Base-by-base conservation (phyloP, 2,888 invertebrate genomes). In the Idaea dimidiata region DNA sequence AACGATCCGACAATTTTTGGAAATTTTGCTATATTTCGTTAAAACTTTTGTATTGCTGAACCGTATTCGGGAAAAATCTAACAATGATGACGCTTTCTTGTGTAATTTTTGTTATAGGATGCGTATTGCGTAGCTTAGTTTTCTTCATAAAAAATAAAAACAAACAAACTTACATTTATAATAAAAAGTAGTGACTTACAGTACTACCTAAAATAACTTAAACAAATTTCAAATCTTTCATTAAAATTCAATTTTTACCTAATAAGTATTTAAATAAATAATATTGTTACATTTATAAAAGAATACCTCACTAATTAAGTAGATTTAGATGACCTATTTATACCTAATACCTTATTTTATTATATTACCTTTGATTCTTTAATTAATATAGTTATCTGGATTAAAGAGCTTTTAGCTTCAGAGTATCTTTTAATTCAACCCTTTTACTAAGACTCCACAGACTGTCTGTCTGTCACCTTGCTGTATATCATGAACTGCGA, bases 351-450 rank as follows among this genome's bases (percentile, higher is more conserved):
- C 31, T 17, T 65, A 62, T 64, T 68, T 59, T 61, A 61, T 64
- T 62, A 70, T 68, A 72, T 72, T 70, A 62, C 70, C 62, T 64
- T 66, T 59, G 68, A 68, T 69, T 65, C 65, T 60, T 64, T 69
- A 62, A 66, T 75, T 64, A 54, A 64, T 70, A 59, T 70, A 59
- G 68, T 62, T 68, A 68, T 66, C 17, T 56, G 56, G 17, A 80
- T 70, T 78, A 80, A 76, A 80, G 72, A 79, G 71, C 74, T 81
- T 77, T 78, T 83, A 85, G 83, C 82, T 82, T 83, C 75, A 65
- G 62, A 33, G 8, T 43, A 10, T 43, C 6, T 43, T 43, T 18
- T 3, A 32, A 33, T 17, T 55, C 6, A n/a, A n/a, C n/a, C n/a
- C n/a, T n/a, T n/a, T n/a, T n/a, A n/a, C n/a, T n/a, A n/a, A n/a